Evolutionary conservation across 2,113 vertebrate species (phyloP), one percentile per base, ranked within the genome.

Genomic region (Rutilus rutilus): DNA sequence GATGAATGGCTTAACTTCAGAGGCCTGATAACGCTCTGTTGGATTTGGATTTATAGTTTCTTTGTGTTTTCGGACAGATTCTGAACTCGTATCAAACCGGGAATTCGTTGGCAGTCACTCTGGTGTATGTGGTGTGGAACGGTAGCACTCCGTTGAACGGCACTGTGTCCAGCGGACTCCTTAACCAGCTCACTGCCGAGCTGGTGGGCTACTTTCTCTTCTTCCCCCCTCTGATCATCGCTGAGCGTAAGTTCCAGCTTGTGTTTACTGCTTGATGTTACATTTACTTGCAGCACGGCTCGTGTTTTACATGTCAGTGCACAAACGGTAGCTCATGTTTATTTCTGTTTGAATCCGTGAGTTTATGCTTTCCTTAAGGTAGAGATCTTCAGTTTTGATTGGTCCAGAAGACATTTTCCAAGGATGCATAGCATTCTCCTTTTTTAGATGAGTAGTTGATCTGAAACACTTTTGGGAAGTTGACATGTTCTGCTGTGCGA

Each of bases 151-250:
- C 96, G 78, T 95, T 99, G 81, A 98, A 99, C 0, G 98, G 98
- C 81, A 98, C 97, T 0, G 91, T 95, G 52, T 96, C 98, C 92
- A 99, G 98, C 83, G 95, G 95, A 86, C 96, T 99, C 60, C 97
- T 99, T 65, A 97, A 97, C 90, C 97, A 98, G 92, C 96, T 99
- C 89, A 98, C 97, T 0, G 97, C 97, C 0, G 97, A 99, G 92
- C 94, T 99, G 89, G 97, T 99, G 86, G 98, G 98, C 30, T 99
- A 99, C 95, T 99, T 98, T 77, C 96, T 99, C 81, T 97, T 96
- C 91, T 99, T 97, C 92, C 98, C 98, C 0, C 98, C 98, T 0
- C 95, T 98, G 90, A 94, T 97, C 91, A 98, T 99, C 9, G 98
- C 98, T 2, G 98, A 99, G 92, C 97, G 98, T 99, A 94, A 97